Conservation (phyloP, 2,797 vertebrate genomes). For the Acanthis flammea region DNA sequence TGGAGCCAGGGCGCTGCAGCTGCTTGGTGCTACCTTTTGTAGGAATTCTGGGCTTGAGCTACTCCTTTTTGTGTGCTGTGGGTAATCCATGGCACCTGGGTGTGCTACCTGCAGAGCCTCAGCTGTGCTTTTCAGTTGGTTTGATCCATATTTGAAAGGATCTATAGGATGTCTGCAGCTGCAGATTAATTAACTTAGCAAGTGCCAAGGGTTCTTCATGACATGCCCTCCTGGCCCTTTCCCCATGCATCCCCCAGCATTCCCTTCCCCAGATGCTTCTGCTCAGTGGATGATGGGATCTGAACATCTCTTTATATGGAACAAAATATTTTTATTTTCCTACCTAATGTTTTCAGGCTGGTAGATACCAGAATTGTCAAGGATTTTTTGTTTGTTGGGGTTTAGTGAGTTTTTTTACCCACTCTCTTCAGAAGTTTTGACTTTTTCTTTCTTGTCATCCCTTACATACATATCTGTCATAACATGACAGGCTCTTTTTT, state of each 20-base stretch:
- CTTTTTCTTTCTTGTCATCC: background rate
- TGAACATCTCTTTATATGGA: background rate
- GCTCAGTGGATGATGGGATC: too few relatives aligned
- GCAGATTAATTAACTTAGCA: background rate
- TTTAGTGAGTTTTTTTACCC: background rate
- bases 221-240: background rate
- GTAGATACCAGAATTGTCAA: background rate
- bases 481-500: background rate
- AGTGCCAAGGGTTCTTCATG: background rate
- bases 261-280: background rate
- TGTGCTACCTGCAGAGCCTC: background rate
- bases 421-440: background rate
- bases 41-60: background rate
- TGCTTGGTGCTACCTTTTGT: background rate
- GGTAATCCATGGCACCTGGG: background rate
- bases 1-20: background rate
- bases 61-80: rapidly evolving
- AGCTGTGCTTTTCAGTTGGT: background rate
- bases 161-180: background rate
- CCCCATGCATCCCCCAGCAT: background rate
- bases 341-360: background rate
- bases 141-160: background rate
- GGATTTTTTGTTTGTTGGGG: background rate
- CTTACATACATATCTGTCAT: background rate
- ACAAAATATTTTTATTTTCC: background rate